A percentile compares a stretch with the other conserved stretches of the same genome.
Evolutionary conservation across 2,888 invertebrate species (phyloP).

Genomic region (Physocephala rufipes): DNA sequence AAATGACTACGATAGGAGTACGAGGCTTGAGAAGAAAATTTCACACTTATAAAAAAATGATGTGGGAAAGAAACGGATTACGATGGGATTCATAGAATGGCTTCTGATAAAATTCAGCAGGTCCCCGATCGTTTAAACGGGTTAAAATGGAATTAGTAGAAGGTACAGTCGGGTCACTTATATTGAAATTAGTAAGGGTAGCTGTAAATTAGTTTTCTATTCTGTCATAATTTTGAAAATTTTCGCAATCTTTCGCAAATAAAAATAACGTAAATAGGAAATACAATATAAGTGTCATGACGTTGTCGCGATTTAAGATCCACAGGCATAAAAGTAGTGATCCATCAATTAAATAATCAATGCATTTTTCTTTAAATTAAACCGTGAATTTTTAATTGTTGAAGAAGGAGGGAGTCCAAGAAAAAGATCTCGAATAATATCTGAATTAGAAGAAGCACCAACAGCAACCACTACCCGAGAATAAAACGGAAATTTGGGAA

Average conservation of each 20-base stretch:
- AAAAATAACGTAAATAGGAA: not conserved
- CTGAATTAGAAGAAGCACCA: too few species aligned
- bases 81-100: slow-evolving; percentile 26
- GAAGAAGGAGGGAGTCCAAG: too few species aligned
- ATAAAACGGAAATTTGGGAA: too few species aligned
- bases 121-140: not conserved
- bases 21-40: slow-evolving; percentile 19
- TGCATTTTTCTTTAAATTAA: not conserved
- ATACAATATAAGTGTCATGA: not conserved
- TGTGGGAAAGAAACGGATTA: not conserved
- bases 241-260: not conserved
- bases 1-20: slow-evolving; percentile 8
- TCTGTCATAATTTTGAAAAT: not conserved
- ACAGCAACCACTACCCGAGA: too few species aligned
- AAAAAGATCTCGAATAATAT: too few species aligned
- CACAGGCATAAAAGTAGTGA: not conserved
- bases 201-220: too few species aligned
- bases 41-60: not conserved
- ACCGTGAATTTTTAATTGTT: too few species aligned
- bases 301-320: slow-evolving; percentile 6
- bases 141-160: too few species aligned
- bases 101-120: not conserved
- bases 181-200: too few species aligned
- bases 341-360: slow-evolving; percentile 12
- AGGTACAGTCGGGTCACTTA: too few species aligned